Evolutionary conservation across 2,113 vertebrate species (phyloP).

Genomic region (Heterochromis multidens): DNA sequence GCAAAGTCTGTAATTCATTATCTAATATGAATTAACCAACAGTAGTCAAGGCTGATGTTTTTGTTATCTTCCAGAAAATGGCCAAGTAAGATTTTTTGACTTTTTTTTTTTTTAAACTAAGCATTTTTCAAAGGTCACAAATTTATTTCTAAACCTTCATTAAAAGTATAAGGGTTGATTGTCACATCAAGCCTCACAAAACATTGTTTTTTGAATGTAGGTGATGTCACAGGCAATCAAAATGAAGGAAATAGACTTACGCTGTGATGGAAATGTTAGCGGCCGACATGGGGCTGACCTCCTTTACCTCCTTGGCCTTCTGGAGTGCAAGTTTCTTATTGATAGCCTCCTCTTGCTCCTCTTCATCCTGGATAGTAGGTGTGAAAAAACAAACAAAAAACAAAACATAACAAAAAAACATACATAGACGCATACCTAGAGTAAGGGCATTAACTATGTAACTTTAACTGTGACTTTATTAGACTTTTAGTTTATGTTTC

Average conservation of each 20-base stretch:
- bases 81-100: not conserved
- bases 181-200: not conserved
- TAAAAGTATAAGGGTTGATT: not conserved
- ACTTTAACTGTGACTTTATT: no score
- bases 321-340: slow-evolving; percentile 94
- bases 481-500: no score
- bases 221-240: not conserved
- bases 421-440: not conserved
- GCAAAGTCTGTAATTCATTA: not conserved
- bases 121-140: not conserved
- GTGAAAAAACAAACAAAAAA: not conserved
- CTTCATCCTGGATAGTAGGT: slow-evolving; percentile 82
- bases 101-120: not conserved
- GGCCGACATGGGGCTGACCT: slow-evolving; percentile 95
- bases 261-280: slow-evolving; percentile 92
- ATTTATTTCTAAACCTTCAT: not conserved
- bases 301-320: slow-evolving; percentile 95
- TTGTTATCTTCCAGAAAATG: not conserved
- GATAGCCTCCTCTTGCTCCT: slow-evolving; percentile 96
- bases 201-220: not conserved
- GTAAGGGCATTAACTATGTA: not conserved
- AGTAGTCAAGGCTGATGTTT: not conserved
- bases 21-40: not conserved
- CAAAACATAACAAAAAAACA: not conserved
- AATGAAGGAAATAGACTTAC: slow-evolving; percentile 78